Conservation (phyloP, 1,140 invertebrate genomes). For the Eumaeus atala region DNA sequence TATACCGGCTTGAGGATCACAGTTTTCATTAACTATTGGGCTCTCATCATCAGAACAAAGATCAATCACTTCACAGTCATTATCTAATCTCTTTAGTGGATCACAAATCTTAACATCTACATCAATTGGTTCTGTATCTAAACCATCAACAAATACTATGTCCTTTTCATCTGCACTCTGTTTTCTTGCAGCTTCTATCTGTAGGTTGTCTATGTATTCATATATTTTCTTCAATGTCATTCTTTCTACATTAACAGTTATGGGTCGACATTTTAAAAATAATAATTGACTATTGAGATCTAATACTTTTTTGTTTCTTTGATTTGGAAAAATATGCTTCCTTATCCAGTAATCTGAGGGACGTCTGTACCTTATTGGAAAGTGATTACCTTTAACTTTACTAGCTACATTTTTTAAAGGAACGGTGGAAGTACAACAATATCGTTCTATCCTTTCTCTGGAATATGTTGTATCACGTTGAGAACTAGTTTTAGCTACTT, state of each 20-base stretch:
- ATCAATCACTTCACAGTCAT: conserved; percentile 69
- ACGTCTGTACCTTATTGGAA: conserved; percentile 58
- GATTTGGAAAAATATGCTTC: conserved; percentile 52
- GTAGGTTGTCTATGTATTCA: conserved; percentile 51
- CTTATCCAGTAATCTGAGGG: conserved; percentile 68
- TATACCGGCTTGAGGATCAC: conserved; percentile 58
- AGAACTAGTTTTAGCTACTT: conserved; percentile 48
- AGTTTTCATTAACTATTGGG: conserved; percentile 58
- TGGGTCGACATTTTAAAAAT: conserved; percentile 56
- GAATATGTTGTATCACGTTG: conserved; percentile 50
- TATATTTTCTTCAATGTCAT: conserved; percentile 50
- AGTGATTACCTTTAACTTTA: conserved; percentile 58
- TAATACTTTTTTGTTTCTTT: conserved; percentile 60
- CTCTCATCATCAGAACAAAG: conserved; percentile 72
- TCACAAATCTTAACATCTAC: conserved; percentile 41
- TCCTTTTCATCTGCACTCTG: conserved; percentile 43
- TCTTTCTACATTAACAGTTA: conserved; percentile 47
- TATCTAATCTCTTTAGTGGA: conserved; percentile 46
- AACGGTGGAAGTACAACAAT: conserved; percentile 47
- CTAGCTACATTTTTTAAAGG: conserved; percentile 54
- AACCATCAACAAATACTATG: conserved; percentile 55
- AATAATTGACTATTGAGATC: conserved; percentile 64
- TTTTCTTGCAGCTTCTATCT: conserved; percentile 37
- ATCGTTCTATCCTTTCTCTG: conserved; percentile 62
- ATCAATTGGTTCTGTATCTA: conserved; percentile 40